Percentiles rank a stretch among this genome's conserved stretches.
Evolutionary conservation across 2,888 invertebrate species (phyloP).

Genomic region (Polylopha cassiicola): DNA sequence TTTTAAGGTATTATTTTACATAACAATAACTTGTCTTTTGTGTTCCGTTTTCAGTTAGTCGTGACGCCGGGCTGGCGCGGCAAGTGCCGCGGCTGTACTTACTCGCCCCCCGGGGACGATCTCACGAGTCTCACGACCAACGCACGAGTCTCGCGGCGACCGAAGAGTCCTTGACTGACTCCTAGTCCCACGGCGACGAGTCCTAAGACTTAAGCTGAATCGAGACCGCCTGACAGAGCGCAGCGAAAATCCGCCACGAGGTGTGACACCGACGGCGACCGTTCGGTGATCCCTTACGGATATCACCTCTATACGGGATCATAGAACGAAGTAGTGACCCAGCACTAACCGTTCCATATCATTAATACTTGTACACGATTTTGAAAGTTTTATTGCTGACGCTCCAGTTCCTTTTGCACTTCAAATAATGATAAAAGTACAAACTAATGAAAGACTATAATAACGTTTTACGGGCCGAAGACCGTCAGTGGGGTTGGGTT

Average conservation of each 20-base stretch:
- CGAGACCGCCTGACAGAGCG: too few relatives aligned
- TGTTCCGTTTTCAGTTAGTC: constrained; percentile 5
- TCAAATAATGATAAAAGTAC: constrained; percentile 43
- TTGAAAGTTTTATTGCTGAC: constrained; percentile 25
- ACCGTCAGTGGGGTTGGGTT: constrained; percentile 6
- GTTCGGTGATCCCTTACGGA: too few relatives aligned
- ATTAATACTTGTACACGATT: constrained; percentile 21
- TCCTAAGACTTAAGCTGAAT: too few relatives aligned
- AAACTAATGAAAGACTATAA: constrained; percentile 27
- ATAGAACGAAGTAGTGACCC: too few relatives aligned
- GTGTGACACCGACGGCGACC: too few relatives aligned
- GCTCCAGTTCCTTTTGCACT: constrained; percentile 39
- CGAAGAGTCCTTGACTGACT: too few relatives aligned
- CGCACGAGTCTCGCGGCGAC: constrained; percentile 11
- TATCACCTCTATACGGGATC: too few relatives aligned
- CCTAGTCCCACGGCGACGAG: too few relatives aligned
- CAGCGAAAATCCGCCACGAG: too few relatives aligned
- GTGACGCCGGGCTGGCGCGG: constrained; percentile 11
- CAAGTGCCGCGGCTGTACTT: constrained; percentile 15
- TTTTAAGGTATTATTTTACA: not conserved
- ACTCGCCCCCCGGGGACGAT: constrained; percentile 11
- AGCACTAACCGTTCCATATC: constrained; percentile 20
- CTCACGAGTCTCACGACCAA: constrained; percentile 12
- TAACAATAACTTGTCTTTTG: not conserved
- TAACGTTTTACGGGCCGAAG: constrained; percentile 12